These are phyloP conservation scores for Dryoscopus gambensis DNA, from an alignment of 2,113 vertebrate genomes.

Conservation along the genomic window DNA sequence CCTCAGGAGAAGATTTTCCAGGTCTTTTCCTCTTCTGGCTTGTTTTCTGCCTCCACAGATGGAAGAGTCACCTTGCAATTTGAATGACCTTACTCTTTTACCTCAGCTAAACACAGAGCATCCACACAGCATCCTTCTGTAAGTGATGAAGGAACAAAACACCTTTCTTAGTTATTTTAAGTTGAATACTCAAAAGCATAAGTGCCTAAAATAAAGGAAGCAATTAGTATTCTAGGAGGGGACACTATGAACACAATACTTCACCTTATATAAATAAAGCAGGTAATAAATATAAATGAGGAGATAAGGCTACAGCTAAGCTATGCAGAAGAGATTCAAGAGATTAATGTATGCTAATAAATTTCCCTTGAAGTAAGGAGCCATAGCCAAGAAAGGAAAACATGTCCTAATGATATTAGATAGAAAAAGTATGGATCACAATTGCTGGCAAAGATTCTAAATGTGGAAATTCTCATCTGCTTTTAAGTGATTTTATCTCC, in stretches of 20 bases:
- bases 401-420: background rate
- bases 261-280: background rate
- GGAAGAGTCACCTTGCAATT: background rate
- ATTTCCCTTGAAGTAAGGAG: background rate
- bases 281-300: slow-evolving; percentile 7
- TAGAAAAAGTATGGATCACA: background rate
- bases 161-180: background rate
- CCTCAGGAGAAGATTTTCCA: background rate
- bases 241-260: background rate
- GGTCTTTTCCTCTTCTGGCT: background rate
- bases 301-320: background rate
- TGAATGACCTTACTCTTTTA: background rate
- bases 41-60: background rate
- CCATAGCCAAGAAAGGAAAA: background rate
- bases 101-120: background rate
- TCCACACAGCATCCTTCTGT: background rate
- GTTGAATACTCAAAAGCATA: background rate
- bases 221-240: background rate
- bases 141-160: background rate
- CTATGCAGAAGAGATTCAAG: background rate
- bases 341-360: background rate
- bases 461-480: background rate
- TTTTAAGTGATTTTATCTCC: background rate
- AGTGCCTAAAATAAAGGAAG: background rate
- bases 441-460: background rate